Evolutionary conservation across 2,888 invertebrate genomes (phyloP), one percentile per base, ranked within the genome.

Genomic region (Patella caerulea): DNA sequence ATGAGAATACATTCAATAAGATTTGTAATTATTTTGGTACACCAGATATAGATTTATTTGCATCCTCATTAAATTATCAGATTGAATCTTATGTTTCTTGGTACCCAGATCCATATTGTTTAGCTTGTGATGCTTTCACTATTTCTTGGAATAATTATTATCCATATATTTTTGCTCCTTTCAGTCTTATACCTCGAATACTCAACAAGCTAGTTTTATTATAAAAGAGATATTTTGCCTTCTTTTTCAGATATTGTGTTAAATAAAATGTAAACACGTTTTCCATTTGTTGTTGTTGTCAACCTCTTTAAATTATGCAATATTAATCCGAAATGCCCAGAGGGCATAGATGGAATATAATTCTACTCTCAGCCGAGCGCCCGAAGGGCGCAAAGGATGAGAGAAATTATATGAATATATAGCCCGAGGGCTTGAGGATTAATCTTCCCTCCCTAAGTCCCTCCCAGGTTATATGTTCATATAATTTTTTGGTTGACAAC

Each of bases 141-240:
- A 7, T 79, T 53, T 72, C 73, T 29, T 82, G 82, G 82, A 75
- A 73, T 45, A 65, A 71, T n/a, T 79, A 72, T 54, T 54, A 55
- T 52, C 80, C 79, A 69, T 82, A 82, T 53, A 76, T 82, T 75
- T 82, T 80, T 54, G 78, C 75, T 14, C 78, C 77, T 56, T 82
- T 82, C 65, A 54, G 70, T 56, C 34, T 80, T 17, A 55, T 76
- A 2, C 76, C 74, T 34, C 24, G 24, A 24, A 24, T 24, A 24
- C 24, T 24, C 24, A 34, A 34, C 34, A 79, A 79, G 45, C 72
- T 80, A 19, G 53, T 34, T 3, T 59, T 24, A 24, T 45, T 77
- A 73, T 69, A 52, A 29, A 7, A n/a, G 74, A 74, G 74, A 74
- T 74, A 19, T 76, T 59, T 11, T 56, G 15, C 56, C 56, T 12